Percentiles rank a stretch among this genome's conserved stretches.
phyloP scores from a whole-genome alignment of 2,113 vertebrate genomes.

The Apodemus speciosus region DNA sequence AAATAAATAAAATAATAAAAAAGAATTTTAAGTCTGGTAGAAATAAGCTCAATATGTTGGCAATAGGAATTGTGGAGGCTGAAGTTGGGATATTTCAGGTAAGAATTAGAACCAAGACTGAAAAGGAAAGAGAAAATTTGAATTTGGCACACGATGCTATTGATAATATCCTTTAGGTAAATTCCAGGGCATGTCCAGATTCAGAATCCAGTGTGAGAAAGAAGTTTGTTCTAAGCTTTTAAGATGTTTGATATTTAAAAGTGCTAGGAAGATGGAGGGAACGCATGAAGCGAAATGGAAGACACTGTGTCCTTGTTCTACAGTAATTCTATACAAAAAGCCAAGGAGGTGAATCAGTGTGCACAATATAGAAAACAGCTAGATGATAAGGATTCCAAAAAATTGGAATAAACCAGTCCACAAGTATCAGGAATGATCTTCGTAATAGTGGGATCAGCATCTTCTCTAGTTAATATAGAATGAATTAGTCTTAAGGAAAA shows the following conservation, averaged over 20 bases:
- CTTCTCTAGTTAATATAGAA: neutral
- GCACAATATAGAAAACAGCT: neutral
- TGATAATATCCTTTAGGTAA: neutral
- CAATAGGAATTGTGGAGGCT: neutral
- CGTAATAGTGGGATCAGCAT: neutral
- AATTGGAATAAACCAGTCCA: neutral
- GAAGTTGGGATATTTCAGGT: neutral
- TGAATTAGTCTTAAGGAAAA: neutral
- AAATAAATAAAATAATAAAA: too few species aligned
- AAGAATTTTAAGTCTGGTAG: neutral
- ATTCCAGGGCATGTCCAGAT: neutral
- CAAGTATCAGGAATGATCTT: neutral
- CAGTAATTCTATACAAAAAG: neutral
- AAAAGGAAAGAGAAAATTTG: neutral
- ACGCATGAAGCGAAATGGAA: neutral
- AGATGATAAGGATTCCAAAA: neutral
- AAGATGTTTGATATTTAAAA: neutral
- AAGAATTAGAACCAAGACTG: neutral
- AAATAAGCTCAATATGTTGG: conserved; percentile 7
- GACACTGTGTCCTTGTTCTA: neutral
- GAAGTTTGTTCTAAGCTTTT: neutral
- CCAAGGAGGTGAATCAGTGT: neutral
- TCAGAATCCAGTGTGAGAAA: neutral
- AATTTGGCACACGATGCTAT: neutral
- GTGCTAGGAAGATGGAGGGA: neutral